phyloP scores from a whole-genome alignment of 2,797 vertebrate species.

The Crocodylus rhombifer region DNA sequence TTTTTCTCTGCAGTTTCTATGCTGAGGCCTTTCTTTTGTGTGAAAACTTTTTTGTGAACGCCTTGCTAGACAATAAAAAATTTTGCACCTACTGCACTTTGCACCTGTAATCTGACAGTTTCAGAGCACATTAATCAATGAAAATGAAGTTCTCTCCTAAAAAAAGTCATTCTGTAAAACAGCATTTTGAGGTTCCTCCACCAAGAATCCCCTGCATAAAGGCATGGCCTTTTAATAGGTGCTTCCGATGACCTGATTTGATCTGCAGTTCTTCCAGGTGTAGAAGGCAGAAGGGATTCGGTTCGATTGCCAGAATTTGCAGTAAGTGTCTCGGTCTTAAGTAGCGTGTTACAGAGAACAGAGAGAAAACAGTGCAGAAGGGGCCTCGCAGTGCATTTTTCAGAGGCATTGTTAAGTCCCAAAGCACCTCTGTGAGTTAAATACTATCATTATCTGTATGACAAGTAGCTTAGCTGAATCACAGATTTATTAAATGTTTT shows the following conservation, averaged over 20 bases:
- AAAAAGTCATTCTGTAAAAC: constrained; percentile 52
- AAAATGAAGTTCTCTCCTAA: constrained; percentile 48
- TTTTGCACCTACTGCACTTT: not conserved
- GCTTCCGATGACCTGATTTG: constrained; percentile 6
- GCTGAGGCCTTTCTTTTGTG: not conserved
- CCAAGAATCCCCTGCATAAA: constrained; percentile 43
- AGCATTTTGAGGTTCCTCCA: constrained; percentile 10
- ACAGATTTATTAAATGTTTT: not conserved
- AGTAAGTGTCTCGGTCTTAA: not conserved
- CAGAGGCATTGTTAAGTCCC: not conserved
- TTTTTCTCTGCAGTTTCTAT: not conserved
- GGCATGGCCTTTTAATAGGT: constrained; percentile 44
- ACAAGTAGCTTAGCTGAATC: not conserved
- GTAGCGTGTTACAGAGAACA: not conserved
- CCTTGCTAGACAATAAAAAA: not conserved
- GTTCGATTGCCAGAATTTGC: constrained; percentile 30
- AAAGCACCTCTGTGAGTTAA: not conserved
- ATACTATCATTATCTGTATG: not conserved
- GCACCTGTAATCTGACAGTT: not conserved
- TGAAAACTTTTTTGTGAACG: not conserved
- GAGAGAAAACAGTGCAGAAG: not conserved
- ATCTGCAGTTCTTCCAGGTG: not conserved
- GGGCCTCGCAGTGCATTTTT: not conserved
- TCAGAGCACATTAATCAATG: constrained; percentile 45
- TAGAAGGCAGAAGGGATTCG: not conserved